Conservation (phyloP, 2,113 vertebrate species). For the Ciconia maguari region DNA sequence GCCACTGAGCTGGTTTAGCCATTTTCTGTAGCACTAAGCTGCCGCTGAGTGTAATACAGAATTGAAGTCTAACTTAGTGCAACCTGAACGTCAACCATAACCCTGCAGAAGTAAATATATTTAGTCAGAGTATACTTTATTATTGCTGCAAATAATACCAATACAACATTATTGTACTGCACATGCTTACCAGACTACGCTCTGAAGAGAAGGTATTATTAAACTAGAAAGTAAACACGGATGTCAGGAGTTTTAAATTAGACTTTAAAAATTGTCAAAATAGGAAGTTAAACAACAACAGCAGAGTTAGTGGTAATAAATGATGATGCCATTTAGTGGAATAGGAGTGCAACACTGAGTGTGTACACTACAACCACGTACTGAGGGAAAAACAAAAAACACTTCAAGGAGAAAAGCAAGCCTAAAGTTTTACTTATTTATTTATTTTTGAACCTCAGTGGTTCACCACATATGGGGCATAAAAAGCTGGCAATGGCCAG, state of each 20-base stretch:
- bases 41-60: neutral
- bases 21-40: neutral
- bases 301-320: slow-evolving; percentile 39
- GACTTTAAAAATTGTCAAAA: slow-evolving; percentile 62
- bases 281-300: slow-evolving; percentile 51
- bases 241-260: slow-evolving; percentile 66
- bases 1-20: neutral
- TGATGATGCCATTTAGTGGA: neutral
- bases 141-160: slow-evolving; percentile 28
- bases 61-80: neutral
- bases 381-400: neutral
- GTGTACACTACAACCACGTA: neutral
- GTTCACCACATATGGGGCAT: neutral
- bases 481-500: neutral
- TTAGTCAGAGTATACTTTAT: neutral
- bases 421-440: neutral
- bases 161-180: slow-evolving; percentile 25
- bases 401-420: neutral
- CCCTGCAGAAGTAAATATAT: neutral
- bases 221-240: slow-evolving; percentile 69
- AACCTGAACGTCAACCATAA: neutral
- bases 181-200: slow-evolving; percentile 40
- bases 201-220: slow-evolving; percentile 61
- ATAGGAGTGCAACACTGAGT: neutral
- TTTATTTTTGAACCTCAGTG: neutral